Evolutionary conservation across 2,113 vertebrate genomes (phyloP), one percentile per base, ranked within the genome.

Genomic region (Prochilodus magdalenae): DNA sequence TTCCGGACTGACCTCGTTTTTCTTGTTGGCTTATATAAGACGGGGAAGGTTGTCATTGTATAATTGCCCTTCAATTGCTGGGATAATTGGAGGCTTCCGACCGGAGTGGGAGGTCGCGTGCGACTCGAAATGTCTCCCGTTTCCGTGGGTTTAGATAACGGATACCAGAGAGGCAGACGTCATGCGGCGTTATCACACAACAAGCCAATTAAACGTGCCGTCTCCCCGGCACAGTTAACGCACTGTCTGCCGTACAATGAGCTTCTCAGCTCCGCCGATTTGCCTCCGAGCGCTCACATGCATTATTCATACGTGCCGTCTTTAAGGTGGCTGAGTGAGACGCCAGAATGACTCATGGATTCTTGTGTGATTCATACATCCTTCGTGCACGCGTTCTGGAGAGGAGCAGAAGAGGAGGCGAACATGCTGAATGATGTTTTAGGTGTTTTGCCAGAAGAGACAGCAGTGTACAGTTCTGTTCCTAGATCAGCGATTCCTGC

Each of bases 111-210:
- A 69, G 15, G 24, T 12, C n/a, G 22, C 49, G 6, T 24, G 65
- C 36, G 65, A 67, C 33, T 33, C 18, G 14, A 6, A 44, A 30
- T 27, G 40, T 55, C 18, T 67, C 20, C 47, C 20, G 20, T 66
- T 2, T 8, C 27, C 5, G 60, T 77, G 60, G 40, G 24, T 49
- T 65, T 65, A n/a, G 27, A 8, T 26, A 65, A 33, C 44, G 67
- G 67, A 77, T 67, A 53, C 62, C 47, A 77, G 47, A 40, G 27
- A 67, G 44, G 57, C 65, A 27, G 33, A 7, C 77, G 33, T 27
- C 77, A n/a, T 20, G 7, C 40, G 24, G 40, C 36, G 14, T 67
- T 24, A 70, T 44, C 66, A 44, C 40, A n/a, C 33, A n/a, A n/a
- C 1, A 22, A 12, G 3, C 33, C 65, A 67, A 44, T 60, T 4